Base-by-base conservation (phyloP, 92 coral and sea anemone genomes). In the Parazoanthus atlanticus region DNA sequence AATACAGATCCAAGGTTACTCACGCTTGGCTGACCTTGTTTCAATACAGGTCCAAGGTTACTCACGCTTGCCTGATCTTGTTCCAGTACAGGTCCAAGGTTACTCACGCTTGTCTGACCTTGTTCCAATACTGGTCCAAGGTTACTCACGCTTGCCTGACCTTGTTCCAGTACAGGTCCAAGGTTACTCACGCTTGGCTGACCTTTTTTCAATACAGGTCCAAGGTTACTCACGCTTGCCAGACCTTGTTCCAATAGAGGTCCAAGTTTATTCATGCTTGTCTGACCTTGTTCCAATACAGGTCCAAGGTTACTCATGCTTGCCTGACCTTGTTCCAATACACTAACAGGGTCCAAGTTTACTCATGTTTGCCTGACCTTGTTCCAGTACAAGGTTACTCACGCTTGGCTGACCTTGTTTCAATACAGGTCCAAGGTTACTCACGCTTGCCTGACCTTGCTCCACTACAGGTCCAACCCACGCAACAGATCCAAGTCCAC, bases 401-500 rank as follows among this genome's bases (percentile, higher is more conserved):
- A n/a, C 12, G 15, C 30, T 70, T 70, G 33, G 0, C 31, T 70
- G 33, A 70, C 74, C 12, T n/a, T 70, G 30, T 70, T 26, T 34
- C 74, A 9, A 28, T n/a, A 26, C 2, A 72, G 34, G 76, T 30
- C 76, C 36, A 31, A 72, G 15, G 19, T 9, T 52, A 3, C 82
- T 46, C 19, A 54, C 7, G 21, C 17, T 58, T 33, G 78, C 0
- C 33, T 10, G 7, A 23, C 7, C 8, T 54, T 79, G 29, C n/a
- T 79, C 10, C 49, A 36, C n/a, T 75, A 28, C 30, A 75, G 83
- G 83, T 75, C 25, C 89, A 86, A 28, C 89, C 84, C n/a, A 7
- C 81, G 3, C 83, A 88, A 29, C 79, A 88, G 76, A 80, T 74
- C 30, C 97, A 95, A 74, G 95, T 91, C 23, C 93, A 88, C 17